Percentiles rank a stretch among this genome's conserved stretches.
phyloP scores from a whole-genome alignment of 2,113 vertebrate species.

The Carollia perspicillata region DNA sequence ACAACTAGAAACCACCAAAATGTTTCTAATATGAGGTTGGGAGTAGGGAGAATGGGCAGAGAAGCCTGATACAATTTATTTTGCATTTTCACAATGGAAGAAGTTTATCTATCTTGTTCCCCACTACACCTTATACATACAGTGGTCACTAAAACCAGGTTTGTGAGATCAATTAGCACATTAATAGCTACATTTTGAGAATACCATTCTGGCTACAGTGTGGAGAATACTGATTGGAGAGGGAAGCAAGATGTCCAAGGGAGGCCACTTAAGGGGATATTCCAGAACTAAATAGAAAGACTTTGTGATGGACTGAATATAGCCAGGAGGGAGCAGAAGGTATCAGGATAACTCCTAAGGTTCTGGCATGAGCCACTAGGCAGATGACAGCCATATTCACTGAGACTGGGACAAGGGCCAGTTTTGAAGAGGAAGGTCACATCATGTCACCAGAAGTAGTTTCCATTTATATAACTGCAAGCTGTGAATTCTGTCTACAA shows the following conservation, averaged over 20 bases:
- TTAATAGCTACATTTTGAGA: background rate
- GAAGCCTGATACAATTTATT: background rate
- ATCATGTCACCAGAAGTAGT: constrained; percentile 38
- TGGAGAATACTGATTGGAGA: background rate
- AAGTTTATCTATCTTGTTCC: background rate
- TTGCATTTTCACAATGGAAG: background rate
- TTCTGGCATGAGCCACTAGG: constrained; percentile 42
- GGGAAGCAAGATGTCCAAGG: background rate
- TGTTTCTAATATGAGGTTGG: background rate
- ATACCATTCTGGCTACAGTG: background rate
- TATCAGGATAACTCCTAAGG: background rate
- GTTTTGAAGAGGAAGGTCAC: constrained; percentile 47
- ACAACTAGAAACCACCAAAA: background rate
- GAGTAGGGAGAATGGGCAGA: background rate
- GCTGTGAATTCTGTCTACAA: constrained; percentile 52
- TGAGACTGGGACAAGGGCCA: constrained; percentile 49
- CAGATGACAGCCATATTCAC: constrained; percentile 53
- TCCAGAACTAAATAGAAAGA: background rate
- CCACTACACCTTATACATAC: background rate
- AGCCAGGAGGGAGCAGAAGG: background rate
- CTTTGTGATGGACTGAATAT: background rate
- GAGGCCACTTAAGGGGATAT: background rate
- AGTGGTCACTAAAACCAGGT: background rate
- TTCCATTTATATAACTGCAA: constrained; percentile 60
- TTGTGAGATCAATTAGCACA: background rate